phyloP scores from a whole-genome alignment of 1,140 invertebrate species.

The Bombus superbus region DNA sequence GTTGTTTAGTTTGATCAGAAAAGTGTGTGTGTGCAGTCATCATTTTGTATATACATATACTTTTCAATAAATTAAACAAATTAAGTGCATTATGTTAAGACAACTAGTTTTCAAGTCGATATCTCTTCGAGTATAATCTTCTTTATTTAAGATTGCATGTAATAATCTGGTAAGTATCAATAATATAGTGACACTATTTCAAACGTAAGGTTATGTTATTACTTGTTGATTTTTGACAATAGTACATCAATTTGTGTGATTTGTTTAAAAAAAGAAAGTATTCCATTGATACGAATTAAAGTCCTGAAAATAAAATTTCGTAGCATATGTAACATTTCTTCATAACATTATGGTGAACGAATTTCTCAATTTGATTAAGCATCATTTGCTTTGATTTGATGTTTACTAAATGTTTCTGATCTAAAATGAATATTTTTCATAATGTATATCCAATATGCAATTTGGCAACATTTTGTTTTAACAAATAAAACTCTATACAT shows the following conservation, averaged over 20 bases:
- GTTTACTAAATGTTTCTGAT: neutral
- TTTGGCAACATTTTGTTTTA: neutral
- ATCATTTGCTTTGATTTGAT: neutral
- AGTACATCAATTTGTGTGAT: neutral
- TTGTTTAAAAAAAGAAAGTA: neutral
- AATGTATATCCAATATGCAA: neutral
- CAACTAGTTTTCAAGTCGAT: neutral
- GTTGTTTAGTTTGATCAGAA: neutral
- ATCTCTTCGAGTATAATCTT: neutral
- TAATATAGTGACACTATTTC: neutral
- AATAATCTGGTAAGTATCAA: slow-evolving; percentile 18
- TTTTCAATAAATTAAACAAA: neutral
- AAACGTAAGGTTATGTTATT: slow-evolving; percentile 43
- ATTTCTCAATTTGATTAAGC: neutral
- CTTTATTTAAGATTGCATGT: neutral
- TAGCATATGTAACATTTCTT: neutral
- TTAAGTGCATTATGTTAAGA: slow-evolving; percentile 19
- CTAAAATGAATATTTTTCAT: neutral
- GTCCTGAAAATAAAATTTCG: too few species aligned
- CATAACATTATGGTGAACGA: neutral
- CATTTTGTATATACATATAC: neutral
- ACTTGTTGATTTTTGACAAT: slow-evolving; percentile 38
- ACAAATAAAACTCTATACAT: neutral
- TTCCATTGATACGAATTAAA: neutral
- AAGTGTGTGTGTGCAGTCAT: neutral